These are phyloP conservation scores for Argya squamiceps DNA, from an alignment of 2,797 vertebrate species.

Conservation along the genomic window DNA sequence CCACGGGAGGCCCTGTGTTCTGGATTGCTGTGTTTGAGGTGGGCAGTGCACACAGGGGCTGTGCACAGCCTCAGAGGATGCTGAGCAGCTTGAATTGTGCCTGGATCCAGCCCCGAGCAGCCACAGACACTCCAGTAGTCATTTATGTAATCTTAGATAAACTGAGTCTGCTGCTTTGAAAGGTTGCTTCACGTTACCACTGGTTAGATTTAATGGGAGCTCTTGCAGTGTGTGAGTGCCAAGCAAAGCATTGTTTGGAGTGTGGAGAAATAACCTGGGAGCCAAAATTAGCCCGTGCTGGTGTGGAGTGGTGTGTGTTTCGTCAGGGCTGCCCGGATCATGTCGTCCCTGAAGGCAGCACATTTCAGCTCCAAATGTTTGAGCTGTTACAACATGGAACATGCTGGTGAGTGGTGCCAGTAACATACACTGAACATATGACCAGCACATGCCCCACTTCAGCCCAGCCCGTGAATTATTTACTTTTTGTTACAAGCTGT, in stretches of 20 bases:
- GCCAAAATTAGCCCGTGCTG: constrained; percentile 43
- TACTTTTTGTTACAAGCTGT: constrained; percentile 40
- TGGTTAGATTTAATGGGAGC: background rate
- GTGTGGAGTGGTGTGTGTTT: constrained; percentile 32
- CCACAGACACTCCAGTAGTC: background rate
- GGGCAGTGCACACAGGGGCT: background rate
- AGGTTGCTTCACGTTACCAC: background rate
- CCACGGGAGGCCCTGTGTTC: accelerated
- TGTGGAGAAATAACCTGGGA: constrained; percentile 46
- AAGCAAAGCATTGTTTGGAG: constrained; percentile 58
- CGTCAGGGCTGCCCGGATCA: constrained; percentile 52
- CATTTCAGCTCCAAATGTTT: constrained; percentile 37
- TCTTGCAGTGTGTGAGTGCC: background rate
- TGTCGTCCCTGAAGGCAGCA: constrained; percentile 52
- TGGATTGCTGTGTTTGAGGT: background rate
- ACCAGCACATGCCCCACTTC: constrained; percentile 45
- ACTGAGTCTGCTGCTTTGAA: background rate
- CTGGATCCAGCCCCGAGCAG: background rate
- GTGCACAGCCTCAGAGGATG: background rate
- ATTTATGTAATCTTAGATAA: background rate
- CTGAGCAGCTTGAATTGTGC: background rate
- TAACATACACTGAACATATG: constrained; percentile 51
- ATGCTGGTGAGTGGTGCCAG: constrained; percentile 21
- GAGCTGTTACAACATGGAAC: constrained; percentile 50
- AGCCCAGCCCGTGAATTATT: background rate